phyloP scores from a whole-genome alignment of 2,113 vertebrate genomes.

The Chloropsis hardwickii region DNA sequence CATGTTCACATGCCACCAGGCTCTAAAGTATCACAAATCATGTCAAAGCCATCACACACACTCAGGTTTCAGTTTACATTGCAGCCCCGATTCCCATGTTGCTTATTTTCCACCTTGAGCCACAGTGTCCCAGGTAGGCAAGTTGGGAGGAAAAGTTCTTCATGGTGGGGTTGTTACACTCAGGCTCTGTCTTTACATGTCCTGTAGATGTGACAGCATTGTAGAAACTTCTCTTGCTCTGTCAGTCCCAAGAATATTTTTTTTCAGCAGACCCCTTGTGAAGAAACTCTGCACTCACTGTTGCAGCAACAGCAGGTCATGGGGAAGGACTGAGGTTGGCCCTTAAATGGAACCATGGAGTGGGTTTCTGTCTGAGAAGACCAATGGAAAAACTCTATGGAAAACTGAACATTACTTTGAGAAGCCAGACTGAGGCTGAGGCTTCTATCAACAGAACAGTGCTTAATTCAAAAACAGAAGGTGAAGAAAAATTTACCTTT shows the following conservation, averaged over 20 bases:
- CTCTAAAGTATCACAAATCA: neutral
- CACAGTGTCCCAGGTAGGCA: neutral
- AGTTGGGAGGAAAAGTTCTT: neutral
- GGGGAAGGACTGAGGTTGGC: neutral
- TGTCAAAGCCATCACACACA: neutral
- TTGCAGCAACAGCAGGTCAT: neutral
- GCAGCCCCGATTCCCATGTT: neutral
- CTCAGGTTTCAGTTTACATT: neutral
- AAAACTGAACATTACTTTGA: neutral
- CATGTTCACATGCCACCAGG: neutral
- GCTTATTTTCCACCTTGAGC: neutral
- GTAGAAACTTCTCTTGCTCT: neutral
- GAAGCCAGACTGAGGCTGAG: neutral
- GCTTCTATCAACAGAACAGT: neutral
- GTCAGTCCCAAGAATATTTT: neutral
- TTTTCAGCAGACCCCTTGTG: neutral
- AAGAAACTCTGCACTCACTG: neutral
- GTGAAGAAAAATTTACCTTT: neutral
- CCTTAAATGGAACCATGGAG: neutral
- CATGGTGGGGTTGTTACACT: rapidly evolving
- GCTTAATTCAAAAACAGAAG: neutral
- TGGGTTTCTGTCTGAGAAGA: neutral
- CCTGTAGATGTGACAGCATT: neutral
- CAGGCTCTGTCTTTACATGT: neutral
- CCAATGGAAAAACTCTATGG: neutral